Base-by-base conservation (phyloP, 1,140 invertebrate species). In the Cotesia vestalis region DNA sequence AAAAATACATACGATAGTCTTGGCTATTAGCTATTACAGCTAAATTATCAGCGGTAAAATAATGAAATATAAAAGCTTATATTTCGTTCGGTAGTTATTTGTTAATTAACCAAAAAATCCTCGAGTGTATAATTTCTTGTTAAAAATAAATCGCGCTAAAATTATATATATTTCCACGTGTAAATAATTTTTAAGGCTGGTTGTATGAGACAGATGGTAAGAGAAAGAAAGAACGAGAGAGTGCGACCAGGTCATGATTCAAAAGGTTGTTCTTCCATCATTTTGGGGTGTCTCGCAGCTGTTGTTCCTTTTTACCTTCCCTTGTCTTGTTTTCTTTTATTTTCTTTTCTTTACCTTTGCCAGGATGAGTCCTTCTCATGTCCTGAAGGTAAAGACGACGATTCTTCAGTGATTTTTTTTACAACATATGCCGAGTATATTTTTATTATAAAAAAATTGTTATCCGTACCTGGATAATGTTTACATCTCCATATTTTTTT, bases 261-360 rank as follows among this genome's bases (percentile, higher is more conserved):
- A 85, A 84, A 84, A 84, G 82, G 83, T 84, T 80, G 81, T 75
- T 61, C 75, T 73, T 75, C 72, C 74, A 76, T 74, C 75, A 78
- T 80, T 80, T 82, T 80, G 74, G 79, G 80, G 80, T 84, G 84
- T 81, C 82, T 80, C 51, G 83, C 84, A 85, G 84, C 84, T 85
- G 84, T 84, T 81, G 75, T 74, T 68, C 73, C 72, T 66, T 73
- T 70, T 40, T 62, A 38, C 67, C 66, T 63, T 66, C 57, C 66
- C 72, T 69, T 51, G 59, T 71, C 59, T 60, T 77, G 71, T 69
- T 52, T 75, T 72, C 71, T 73, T 75, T 46, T 46, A 46, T 46
- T 46, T 46, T 46, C 40, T 46, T 66, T 57, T 46, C 40, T 46
- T 46, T 46, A 46, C 40, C 40, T 46, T 27, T 46, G 40, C 40